Percentiles rank a stretch among this genome's conserved stretches.
Conservation (phyloP, 2,888 invertebrate genomes). For the Drosophila dives region DNA sequence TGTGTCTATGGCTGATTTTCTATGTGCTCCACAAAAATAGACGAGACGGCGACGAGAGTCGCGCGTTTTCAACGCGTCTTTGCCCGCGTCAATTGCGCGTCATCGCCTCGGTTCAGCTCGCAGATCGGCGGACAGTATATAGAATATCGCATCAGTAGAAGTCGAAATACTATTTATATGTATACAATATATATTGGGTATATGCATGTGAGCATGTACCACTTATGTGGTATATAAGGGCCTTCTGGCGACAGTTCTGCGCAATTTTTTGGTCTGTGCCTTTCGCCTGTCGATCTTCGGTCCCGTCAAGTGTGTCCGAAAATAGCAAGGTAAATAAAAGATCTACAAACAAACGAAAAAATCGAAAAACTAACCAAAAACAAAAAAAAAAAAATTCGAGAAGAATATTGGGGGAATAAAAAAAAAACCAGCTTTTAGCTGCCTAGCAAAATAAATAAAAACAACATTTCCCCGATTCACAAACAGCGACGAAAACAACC, state of each 20-base stretch:
- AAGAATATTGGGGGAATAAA: slow-evolving; percentile 36
- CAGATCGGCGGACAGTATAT: slow-evolving; percentile 25
- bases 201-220: slow-evolving; percentile 12
- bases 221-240: slow-evolving; percentile 64
- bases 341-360: slow-evolving; percentile 47
- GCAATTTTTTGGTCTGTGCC: slow-evolving; percentile 65
- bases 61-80: slow-evolving; percentile 77
- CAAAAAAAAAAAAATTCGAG: slow-evolving; percentile 15
- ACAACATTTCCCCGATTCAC: slow-evolving; percentile 32
- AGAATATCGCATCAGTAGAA: slow-evolving; percentile 49
- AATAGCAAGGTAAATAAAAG: slow-evolving; percentile 75
- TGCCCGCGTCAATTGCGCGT: slow-evolving; percentile 81
- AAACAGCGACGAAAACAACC: slow-evolving; percentile 41
- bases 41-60: slow-evolving; percentile 54
- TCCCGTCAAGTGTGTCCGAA: slow-evolving; percentile 78
- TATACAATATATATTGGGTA: slow-evolving; percentile 31
- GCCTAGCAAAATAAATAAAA: slow-evolving; percentile 69
- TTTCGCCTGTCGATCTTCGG: slow-evolving; percentile 68
- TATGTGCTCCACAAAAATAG: slow-evolving; percentile 65
- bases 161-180: slow-evolving; percentile 49
- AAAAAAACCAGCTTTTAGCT: slow-evolving; percentile 58
- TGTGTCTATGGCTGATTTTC: slow-evolving; percentile 45
- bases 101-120: slow-evolving; percentile 56
- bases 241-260: slow-evolving; percentile 77
- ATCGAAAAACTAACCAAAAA: slow-evolving; percentile 45